Evolutionary conservation across 1,140 invertebrate species (phyloP), one percentile per base, ranked within the genome.

Genomic region (honey bee (Apis mellifera)): DNA sequence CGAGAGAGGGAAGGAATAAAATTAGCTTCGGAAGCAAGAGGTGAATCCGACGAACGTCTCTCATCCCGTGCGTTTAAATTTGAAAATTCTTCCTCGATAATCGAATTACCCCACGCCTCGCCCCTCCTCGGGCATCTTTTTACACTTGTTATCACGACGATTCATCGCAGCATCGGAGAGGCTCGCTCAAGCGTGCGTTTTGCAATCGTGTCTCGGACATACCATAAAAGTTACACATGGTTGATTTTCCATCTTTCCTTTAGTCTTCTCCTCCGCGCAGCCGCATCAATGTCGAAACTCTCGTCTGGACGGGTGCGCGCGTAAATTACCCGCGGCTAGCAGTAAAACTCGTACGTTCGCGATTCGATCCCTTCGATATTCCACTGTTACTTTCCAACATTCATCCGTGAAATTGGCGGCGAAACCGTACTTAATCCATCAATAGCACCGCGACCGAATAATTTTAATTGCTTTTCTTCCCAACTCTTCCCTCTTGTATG

Each of bases 391-490:
- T 77, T 19, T 66, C 55, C 60, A 78, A 87, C 86, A 88, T 86
- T 88, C 88, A 79, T 76, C 65, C 26, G 64, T 82, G 32, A 32
- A 74, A 62, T 42, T 60, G 55, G 71, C 55, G 57, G 32, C 32
- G 48, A 74, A 74, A 59, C 71, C 71, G 57, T 62, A n/a, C 82
- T 76, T 86, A 88, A 90, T 90, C 86, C 87, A 86, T 90, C 88
- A 88, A 90, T 21, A 23, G 88, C 79, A 78, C 50, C 65, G 64
- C 69, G 42, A 23, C 13, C 74, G 66, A 82, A 85, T 88, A 87
- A 87, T 89, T 26, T 32, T 32, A 64, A 71, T 74, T 42, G 32
- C 32, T 42, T 42, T 42, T 7, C 32, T 42, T 42, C 3, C 32
- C 32, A 32, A 32, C 32, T 42, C 32, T 42, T 42, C 32, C 32